Percentiles rank a stretch among this genome's conserved stretches.
These are phyloP conservation scores for Calliopum simillimum DNA, from an alignment of 2,888 invertebrate genomes.

Conservation along the genomic window DNA sequence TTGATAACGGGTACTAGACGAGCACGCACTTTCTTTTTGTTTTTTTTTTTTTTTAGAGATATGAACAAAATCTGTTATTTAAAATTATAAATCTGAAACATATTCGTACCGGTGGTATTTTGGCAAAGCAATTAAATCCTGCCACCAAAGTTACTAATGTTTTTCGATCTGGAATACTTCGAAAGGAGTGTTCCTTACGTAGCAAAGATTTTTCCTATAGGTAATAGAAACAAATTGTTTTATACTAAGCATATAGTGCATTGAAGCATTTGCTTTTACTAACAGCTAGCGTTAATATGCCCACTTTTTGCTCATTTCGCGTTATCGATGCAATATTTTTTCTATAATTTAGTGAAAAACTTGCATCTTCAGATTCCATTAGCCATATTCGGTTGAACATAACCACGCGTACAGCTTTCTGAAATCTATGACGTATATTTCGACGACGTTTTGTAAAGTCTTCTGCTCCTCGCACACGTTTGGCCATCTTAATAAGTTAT, in stretches of 20 bases:
- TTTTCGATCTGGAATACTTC: constrained; percentile 73
- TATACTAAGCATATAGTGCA: neutral
- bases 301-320: constrained; percentile 69
- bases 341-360: constrained; percentile 56
- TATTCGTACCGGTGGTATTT: no score
- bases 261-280: constrained; percentile 2
- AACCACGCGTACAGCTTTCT: constrained; percentile 70
- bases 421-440: constrained; percentile 71
- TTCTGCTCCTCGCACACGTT: constrained; percentile 44
- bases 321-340: constrained; percentile 71
- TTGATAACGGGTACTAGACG: constrained; percentile 73
- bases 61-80: no score
- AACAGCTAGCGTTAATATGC: constrained; percentile 69
- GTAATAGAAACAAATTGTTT: constrained; percentile 21
- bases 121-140: constrained; percentile 63
- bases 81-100: no score
- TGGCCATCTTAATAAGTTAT: constrained; percentile 38
- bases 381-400: constrained; percentile 68
- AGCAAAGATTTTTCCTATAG: constrained; percentile 75
- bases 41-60: no score
- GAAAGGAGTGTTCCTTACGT: constrained; percentile 69
- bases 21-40: constrained; percentile 69
- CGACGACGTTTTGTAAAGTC: constrained; percentile 55
- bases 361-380: constrained; percentile 47
- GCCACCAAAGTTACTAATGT: constrained; percentile 72